Percentiles rank a stretch among this genome's conserved stretches.
These are phyloP conservation scores for Amniataba percoides DNA, from an alignment of 2,797 vertebrate species.

Conservation along the genomic window DNA sequence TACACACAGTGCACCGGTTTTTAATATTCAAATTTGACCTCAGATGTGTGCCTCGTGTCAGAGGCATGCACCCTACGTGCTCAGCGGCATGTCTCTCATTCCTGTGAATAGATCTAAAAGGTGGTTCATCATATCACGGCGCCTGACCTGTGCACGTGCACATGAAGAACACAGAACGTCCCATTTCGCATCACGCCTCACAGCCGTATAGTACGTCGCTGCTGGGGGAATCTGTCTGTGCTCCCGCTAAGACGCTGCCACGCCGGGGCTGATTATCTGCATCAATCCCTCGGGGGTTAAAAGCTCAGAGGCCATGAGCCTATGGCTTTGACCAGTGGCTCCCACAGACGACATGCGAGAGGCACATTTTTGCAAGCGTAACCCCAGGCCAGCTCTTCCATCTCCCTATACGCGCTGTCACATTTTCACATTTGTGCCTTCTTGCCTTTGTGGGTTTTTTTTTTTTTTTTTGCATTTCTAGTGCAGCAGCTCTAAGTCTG, in stretches of 20 bases:
- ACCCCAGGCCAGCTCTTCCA: neutral
- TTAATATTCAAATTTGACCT: neutral
- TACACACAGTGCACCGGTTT: neutral
- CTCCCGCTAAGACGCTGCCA: slow-evolving; percentile 40
- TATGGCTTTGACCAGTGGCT: slow-evolving; percentile 4
- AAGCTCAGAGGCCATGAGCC: slow-evolving; percentile 42
- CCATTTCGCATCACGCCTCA: neutral
- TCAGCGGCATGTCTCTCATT: neutral
- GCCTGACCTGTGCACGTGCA: neutral
- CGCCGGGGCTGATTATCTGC: slow-evolving; percentile 52
- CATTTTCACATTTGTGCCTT: neutral
- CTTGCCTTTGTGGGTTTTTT: neutral
- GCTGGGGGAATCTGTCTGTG: slow-evolving; percentile 24
- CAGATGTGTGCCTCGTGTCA: no score
- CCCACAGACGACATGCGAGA: neutral
- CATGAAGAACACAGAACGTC: neutral
- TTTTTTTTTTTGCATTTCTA: neutral
- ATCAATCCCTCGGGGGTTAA: slow-evolving; percentile 59
- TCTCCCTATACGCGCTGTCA: neutral
- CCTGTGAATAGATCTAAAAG: neutral
- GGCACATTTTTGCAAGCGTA: neutral
- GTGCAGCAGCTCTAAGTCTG: slow-evolving; percentile 2
- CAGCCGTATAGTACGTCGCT: neutral
- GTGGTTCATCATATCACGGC: neutral
- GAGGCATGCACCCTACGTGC: neutral